A percentile compares a stretch with the other conserved stretches of the same genome.
These are phyloP conservation scores for Mystacides longicornis DNA, from an alignment of 2,888 invertebrate genomes.

Conservation along the genomic window DNA sequence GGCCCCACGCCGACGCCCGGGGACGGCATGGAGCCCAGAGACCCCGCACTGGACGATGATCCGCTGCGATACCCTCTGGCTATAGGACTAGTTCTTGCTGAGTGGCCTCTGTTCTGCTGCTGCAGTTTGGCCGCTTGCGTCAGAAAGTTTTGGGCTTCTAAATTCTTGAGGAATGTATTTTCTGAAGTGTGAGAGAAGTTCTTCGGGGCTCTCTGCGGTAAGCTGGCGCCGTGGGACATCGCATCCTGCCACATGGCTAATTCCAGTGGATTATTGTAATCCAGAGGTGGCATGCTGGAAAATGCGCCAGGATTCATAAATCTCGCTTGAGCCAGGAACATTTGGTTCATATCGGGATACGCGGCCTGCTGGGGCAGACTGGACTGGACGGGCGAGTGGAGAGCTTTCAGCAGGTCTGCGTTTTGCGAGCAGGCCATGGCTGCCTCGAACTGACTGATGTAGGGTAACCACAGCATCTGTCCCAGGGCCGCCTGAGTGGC, in stretches of 20 bases:
- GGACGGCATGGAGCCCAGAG: conserved; percentile 4
- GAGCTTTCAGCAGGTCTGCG: conserved; percentile 52
- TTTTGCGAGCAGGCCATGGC: conserved; percentile 51
- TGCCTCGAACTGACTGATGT: conserved; percentile 55
- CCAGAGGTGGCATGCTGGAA: conserved; percentile 42
- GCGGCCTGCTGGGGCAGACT: conserved; percentile 42
- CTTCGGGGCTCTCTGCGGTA: conserved; percentile 37
- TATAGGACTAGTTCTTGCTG: conserved; percentile 46
- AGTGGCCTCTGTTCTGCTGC: conserved; percentile 38
- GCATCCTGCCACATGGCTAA: conserved; percentile 66
- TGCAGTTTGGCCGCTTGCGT: conserved; percentile 42
- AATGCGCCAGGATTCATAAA: conserved; percentile 42
- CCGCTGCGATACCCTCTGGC: conserved; percentile 35
- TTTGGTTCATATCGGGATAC: conserved; percentile 45
- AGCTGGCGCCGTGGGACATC: conserved; percentile 43
- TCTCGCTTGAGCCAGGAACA: conserved; percentile 41
- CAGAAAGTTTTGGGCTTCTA: conserved; percentile 42
- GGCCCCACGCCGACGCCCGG: conserved; percentile 21
- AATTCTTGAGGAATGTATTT: conserved; percentile 37
- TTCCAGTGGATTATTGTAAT: conserved; percentile 50
- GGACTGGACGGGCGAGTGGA: conserved; percentile 37
- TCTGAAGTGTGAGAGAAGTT: conserved; percentile 32
- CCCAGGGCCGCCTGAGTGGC: conserved; percentile 62
- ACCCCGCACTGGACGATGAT: conserved; percentile 26
- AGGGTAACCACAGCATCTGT: conserved; percentile 70